Evolutionary conservation across 2,113 vertebrate genomes (phyloP).

Genomic region (Scophthalmus maximus): DNA sequence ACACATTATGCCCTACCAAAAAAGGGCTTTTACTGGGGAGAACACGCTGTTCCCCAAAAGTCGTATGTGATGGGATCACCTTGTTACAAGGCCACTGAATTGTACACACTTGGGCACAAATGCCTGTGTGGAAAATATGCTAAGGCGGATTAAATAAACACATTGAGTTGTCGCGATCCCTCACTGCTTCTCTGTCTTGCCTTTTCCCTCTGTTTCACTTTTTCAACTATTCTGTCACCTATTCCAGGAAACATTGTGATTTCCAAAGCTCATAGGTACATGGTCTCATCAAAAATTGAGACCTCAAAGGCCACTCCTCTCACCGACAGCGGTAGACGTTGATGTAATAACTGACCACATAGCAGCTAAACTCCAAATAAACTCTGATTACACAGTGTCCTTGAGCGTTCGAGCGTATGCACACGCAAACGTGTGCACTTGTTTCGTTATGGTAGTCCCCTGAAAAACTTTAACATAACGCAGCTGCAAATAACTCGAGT

Average conservation of each 20-base stretch:
- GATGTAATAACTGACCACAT: constrained; percentile 5
- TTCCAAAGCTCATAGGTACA: neutral
- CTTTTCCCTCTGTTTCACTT: neutral
- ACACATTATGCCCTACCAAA: constrained; percentile 62
- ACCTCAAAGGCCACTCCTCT: constrained; percentile 12
- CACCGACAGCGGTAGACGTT: neutral
- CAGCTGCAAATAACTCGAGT: constrained; percentile 6
- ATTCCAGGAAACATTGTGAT: neutral
- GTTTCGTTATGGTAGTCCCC: constrained; percentile 12
- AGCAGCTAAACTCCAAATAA: constrained; percentile 20
- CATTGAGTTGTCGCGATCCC: constrained; percentile 1
- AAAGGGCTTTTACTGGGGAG: constrained; percentile 38
- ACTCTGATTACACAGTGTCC: constrained; percentile 13
- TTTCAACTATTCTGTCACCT: constrained; percentile 4
- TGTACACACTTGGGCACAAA: constrained; percentile 35
- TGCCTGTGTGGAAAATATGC: constrained; percentile 45
- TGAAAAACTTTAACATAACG: constrained; percentile 31
- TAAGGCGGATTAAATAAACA: constrained; percentile 54
- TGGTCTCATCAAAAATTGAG: neutral
- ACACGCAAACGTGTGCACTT: neutral
- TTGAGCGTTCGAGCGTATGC: constrained; percentile 20
- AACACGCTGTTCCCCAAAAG: constrained; percentile 58
- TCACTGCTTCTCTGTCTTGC: neutral
- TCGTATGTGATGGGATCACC: constrained; percentile 63
- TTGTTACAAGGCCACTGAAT: constrained; percentile 53